Conservation (phyloP, 1,140 invertebrate genomes). For the Ceratitis capitata region DNA sequence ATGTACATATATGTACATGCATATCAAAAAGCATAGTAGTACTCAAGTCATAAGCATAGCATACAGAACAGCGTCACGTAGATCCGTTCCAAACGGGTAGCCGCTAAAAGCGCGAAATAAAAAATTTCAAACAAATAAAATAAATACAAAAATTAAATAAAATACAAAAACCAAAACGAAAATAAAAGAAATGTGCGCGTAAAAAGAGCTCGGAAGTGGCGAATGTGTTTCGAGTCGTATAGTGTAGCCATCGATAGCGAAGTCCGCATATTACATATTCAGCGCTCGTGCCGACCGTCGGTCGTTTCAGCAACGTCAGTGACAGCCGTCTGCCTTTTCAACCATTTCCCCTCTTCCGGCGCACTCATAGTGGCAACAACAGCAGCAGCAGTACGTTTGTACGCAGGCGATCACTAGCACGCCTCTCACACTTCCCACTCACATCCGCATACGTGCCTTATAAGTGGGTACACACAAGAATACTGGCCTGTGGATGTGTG, state of each 20-base stretch:
- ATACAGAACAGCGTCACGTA: slow-evolving; percentile 36
- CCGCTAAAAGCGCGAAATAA: not conserved
- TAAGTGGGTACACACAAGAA: not conserved
- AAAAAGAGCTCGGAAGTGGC: slow-evolving; percentile 13
- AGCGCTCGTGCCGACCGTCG: slow-evolving; percentile 19
- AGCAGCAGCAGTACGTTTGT: not conserved
- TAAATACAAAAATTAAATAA: no score
- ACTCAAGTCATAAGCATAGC: not conserved
- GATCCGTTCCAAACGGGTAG: slow-evolving; percentile 13
- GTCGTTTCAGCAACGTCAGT: slow-evolving; percentile 8
- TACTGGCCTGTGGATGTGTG: not conserved
- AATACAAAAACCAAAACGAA: not conserved
- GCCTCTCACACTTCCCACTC: slow-evolving; percentile 36
- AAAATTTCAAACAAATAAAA: not conserved
- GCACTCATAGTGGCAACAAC: not conserved
- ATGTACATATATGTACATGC: no score
- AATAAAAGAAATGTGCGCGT: slow-evolving; percentile 21
- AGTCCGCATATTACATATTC: slow-evolving; percentile 25
- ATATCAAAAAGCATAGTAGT: no score
- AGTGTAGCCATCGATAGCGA: not conserved
- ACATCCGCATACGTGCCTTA: slow-evolving; percentile 36
- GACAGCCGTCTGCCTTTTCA: slow-evolving; percentile 4
- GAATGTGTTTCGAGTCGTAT: not conserved
- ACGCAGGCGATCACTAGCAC: slow-evolving; percentile 17
- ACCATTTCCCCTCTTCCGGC: slow-evolving; percentile 22